Base-by-base conservation (phyloP, 1,140 invertebrate species). In the Drosophila erecta region DNA sequence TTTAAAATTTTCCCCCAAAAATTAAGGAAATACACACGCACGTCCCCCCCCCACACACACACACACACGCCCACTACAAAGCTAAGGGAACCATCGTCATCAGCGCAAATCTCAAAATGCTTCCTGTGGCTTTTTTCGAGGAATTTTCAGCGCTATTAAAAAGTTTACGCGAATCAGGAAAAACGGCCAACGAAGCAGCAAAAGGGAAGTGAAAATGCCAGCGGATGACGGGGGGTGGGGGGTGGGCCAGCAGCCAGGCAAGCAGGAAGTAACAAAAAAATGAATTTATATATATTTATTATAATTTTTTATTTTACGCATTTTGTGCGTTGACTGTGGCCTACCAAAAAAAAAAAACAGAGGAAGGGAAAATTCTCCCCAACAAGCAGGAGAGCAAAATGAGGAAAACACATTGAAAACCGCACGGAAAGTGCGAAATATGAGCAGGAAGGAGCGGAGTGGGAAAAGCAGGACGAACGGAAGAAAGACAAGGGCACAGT, bases 281-380 rank as follows among this genome's bases (percentile, higher is more conserved):
- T 41, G 44, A 67, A 37, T 51, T 64, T 67, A 67, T 66, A 67
- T 67, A 65, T 67, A 67, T 69, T 69, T 69, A 69, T 69, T 69
- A 69, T 69, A 69, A 67, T 66, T 69, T 65, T 66, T 66, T 69
- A 69, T 69, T 66, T 69, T 69, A 65, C 65, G 47, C 65, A 69
- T 69, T 69, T 66, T 66, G 47, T 66, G 65, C 65, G 60, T 67
- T 67, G 64, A 67, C 64, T 67, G 46, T 35, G 64, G 64, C 57
- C 64, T 43, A 66, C 57, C 30, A n/a, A 65, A 30, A 65, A 46
- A 60, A 30, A 65, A 46, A 40, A 47, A 27, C 4, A 4, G 11
- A 30, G 30, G 30, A 3, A 8, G 30, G 7, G 30, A 44, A 41
- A 40, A 40, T 33, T 30, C 47, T 27, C 15, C 46, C 58, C 64